Evolutionary conservation across 2,888 invertebrate species (phyloP).

Genomic region (Autographa pulchrina): DNA sequence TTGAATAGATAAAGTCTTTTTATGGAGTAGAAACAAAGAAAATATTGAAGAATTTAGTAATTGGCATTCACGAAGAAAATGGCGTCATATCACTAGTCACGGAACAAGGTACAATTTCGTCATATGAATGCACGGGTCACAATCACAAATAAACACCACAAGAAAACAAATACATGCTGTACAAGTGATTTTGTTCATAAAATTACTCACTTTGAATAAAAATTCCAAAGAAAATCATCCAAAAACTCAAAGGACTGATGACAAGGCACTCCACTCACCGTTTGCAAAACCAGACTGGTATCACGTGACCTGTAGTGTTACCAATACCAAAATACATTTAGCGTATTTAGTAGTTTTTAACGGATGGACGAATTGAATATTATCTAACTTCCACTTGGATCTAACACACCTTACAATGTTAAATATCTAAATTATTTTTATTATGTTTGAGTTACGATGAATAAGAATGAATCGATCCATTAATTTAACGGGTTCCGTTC

Average conservation of each 20-base stretch:
- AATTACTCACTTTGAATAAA: constrained; percentile 89
- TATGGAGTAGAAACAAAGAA: constrained; percentile 75
- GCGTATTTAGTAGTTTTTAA: constrained; percentile 42
- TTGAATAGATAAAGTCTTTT: constrained; percentile 51
- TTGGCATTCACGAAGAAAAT: constrained; percentile 90
- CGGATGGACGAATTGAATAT: background rate
- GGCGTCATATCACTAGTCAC: constrained; percentile 90
- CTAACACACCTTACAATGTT: too few species aligned
- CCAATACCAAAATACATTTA: constrained; percentile 44
- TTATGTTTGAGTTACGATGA: constrained; percentile 12
- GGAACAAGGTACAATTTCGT: constrained; percentile 89
- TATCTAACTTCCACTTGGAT: constrained; percentile 11
- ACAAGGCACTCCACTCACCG: constrained; percentile 90
- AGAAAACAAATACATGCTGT: constrained; percentile 74
- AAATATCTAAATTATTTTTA: too few species aligned
- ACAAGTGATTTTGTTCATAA: constrained; percentile 73
- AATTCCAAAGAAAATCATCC: constrained; percentile 89
- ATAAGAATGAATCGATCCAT: too few species aligned
- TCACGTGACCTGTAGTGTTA: constrained; percentile 75
- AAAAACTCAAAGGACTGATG: constrained; percentile 89
- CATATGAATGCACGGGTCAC: constrained; percentile 80
- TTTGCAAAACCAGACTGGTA: constrained; percentile 87
- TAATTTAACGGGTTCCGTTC: too few species aligned
- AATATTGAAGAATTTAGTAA: constrained; percentile 85
- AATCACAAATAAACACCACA: constrained; percentile 77